Percentiles rank a stretch among this genome's conserved stretches.
Evolutionary conservation across 1,140 invertebrate genomes (phyloP).

Genomic region (Drosophila eugracilis): DNA sequence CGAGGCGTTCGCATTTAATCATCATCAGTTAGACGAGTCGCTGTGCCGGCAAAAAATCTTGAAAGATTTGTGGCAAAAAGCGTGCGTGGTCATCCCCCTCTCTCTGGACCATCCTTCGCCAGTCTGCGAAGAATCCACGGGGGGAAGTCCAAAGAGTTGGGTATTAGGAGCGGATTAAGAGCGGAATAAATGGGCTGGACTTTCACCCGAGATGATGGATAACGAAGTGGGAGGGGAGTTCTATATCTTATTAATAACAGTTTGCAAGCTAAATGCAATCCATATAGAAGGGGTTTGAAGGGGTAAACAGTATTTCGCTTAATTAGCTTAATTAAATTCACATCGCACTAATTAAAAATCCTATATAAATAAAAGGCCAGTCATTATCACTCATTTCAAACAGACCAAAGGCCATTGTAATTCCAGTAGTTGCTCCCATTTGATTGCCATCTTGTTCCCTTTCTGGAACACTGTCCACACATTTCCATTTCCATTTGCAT

Average conservation of each 20-base stretch:
- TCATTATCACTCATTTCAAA: neutral
- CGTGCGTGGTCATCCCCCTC: slow-evolving; percentile 71
- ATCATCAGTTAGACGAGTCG: slow-evolving; percentile 81
- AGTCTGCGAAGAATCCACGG: slow-evolving; percentile 29
- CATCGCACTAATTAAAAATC: neutral
- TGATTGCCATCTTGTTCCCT: slow-evolving; percentile 6
- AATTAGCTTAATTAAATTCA: neutral
- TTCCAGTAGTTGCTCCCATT: neutral
- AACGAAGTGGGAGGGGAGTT: neutral
- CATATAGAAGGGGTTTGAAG: too few relatives aligned
- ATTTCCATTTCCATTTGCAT: slow-evolving; percentile 41
- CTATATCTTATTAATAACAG: neutral
- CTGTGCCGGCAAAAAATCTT: slow-evolving; percentile 65
- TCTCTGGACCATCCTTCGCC: neutral
- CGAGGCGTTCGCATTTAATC: slow-evolving; percentile 81
- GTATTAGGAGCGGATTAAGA: slow-evolving; percentile 65
- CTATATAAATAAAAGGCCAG: neutral
- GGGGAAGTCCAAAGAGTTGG: slow-evolving; percentile 32
- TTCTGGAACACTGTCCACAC: slow-evolving; percentile 5
- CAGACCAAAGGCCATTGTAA: neutral
- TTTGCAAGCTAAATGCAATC: too few relatives aligned
- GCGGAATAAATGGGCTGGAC: slow-evolving; percentile 41
- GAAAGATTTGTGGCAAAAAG: slow-evolving; percentile 79
- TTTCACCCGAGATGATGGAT: slow-evolving; percentile 31
- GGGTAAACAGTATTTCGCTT: too few relatives aligned